Percentiles rank a stretch among this genome's conserved stretches.
These are phyloP conservation scores for Nicator chloris DNA, from an alignment of 2,113 vertebrate genomes.

Conservation along the genomic window DNA sequence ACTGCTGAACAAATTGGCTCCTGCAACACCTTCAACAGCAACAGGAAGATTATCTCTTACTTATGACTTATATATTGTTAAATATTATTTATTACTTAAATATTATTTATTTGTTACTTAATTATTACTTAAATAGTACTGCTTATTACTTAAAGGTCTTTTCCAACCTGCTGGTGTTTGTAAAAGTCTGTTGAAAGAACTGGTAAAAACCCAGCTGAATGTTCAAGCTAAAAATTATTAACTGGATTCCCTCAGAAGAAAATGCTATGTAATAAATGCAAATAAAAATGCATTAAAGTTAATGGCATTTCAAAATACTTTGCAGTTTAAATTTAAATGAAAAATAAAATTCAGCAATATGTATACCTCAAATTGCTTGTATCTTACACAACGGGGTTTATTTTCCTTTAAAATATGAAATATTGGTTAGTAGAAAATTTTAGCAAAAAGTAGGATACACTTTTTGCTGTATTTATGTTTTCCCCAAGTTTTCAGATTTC, in stretches of 20 bases:
- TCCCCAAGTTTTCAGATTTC: not conserved
- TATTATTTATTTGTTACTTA: not conserved
- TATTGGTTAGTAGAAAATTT: not conserved
- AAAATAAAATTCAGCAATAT: not conserved
- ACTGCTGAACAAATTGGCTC: not conserved
- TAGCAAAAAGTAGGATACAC: not conserved
- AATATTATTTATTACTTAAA: no score
- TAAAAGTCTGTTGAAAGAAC: not conserved
- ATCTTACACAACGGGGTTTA: not conserved
- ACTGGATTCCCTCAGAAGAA: not conserved
- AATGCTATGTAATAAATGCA: not conserved
- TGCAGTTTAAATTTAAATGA: not conserved
- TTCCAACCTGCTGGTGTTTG: not conserved
- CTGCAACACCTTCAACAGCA: not conserved
- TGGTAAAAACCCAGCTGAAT: not conserved
- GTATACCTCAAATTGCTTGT: not conserved
- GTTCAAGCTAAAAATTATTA: not conserved
- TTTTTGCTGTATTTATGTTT: not conserved
- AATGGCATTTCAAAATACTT: slow-evolving; percentile 1
- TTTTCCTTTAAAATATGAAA: not conserved
- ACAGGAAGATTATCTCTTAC: not conserved
- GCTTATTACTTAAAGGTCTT: not conserved
- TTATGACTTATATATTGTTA: no score
- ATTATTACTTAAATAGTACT: not conserved
- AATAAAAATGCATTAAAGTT: slow-evolving; percentile 21